Evolutionary conservation across 2,113 vertebrate genomes (phyloP), one percentile per base, ranked within the genome.

Genomic region (Percopsis transmontana): DNA sequence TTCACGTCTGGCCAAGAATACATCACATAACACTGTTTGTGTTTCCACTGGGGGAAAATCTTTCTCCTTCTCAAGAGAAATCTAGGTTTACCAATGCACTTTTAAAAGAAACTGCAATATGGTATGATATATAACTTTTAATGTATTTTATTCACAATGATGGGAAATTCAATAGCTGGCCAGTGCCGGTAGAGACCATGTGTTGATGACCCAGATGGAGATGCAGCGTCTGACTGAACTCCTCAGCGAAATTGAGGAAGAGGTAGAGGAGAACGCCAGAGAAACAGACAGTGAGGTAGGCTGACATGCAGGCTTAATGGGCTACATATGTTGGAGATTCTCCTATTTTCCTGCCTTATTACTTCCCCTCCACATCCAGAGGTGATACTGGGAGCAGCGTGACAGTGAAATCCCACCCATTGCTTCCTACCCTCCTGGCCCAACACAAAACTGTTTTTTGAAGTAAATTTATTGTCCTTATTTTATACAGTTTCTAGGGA

Each of bases 201-300:
- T 91, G 76, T 70, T 84, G 82, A 88, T 98, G 91, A 94, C 92
- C 61, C 90, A 91, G 8, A 79, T 81, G 60, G 95, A 98, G 84
- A 94, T 89, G 81, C 85, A 88, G 72, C 94, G 93, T 48, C 87
- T 98, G 86, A 81, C 55, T 2, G 92, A 95, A 60, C 93, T 99
- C 42, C 71, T 98, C 67, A 90, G 75, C 81, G 93, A 94, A 64
- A 77, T 85, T 60, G 92, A 94, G 27, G 73, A 93, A 41, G 81
- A 77, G 77, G 82, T 87, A 85, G 90, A 93, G 81, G 93, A 93
- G 86, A 53, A 82, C 68, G 27, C 78, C 78, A 79, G 67, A 63
- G 80, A 69, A 13, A 33, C 70, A 58, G 75, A 69, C 68, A 60
- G 53, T 20, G 58, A 87, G 90, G 87, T 89, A 85, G 76, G 73